Evolutionary conservation across 2,113 vertebrate genomes (phyloP).

Genomic region (Martes martes): DNA sequence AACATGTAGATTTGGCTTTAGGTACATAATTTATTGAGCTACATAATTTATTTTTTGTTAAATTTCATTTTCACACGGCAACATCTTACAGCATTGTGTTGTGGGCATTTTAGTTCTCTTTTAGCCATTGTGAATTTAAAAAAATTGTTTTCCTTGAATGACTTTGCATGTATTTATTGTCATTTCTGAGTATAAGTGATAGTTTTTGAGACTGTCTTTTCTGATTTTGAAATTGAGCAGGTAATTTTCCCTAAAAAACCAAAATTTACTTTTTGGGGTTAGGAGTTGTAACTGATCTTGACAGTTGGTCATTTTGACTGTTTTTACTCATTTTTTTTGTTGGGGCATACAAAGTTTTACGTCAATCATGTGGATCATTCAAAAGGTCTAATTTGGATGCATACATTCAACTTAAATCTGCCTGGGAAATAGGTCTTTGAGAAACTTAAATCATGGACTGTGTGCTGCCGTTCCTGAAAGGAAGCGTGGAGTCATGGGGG

Average conservation of each 20-base stretch:
- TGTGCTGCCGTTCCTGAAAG: not conserved
- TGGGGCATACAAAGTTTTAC: not conserved
- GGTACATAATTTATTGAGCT: not conserved
- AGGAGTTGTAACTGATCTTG: not conserved
- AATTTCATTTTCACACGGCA: not conserved
- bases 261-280: not conserved
- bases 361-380: not conserved
- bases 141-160: not conserved
- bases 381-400: not conserved
- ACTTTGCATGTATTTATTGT: constrained; percentile 30
- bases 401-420: not conserved
- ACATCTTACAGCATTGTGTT: not conserved
- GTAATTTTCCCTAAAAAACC: not conserved
- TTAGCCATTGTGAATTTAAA: not conserved
- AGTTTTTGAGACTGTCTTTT: constrained; percentile 4
- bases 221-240: constrained; percentile 12
- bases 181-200: constrained; percentile 1
- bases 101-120: not conserved
- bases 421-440: not conserved
- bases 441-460: not conserved
- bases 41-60: not conserved
- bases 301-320: not conserved
- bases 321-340: not conserved
- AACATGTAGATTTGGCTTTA: not conserved
- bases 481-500: too few species aligned